These are phyloP conservation scores for Gymnoscelis rufifasciata DNA, from an alignment of 2,888 invertebrate genomes.

Conservation along the genomic window DNA sequence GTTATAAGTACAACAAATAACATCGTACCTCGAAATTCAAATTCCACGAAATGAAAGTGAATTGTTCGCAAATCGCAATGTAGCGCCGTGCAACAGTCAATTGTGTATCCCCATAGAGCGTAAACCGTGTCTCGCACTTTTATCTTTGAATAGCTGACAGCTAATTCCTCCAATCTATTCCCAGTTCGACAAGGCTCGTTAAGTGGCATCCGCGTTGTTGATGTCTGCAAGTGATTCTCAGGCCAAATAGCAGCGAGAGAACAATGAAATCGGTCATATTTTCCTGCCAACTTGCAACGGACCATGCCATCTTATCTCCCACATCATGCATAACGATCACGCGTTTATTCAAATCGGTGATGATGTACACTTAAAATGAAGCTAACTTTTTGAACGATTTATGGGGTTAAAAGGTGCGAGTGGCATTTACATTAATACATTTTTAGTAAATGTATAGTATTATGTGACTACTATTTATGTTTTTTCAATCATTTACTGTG, in stretches of 20 bases:
- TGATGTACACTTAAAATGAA: constrained; percentile 63
- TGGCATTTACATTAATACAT: no score
- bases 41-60: constrained; percentile 13
- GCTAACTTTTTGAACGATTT: constrained; percentile 59
- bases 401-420: constrained; percentile 28
- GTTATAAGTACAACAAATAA: no score
- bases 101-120: constrained; percentile 48
- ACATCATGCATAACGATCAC: constrained; percentile 70
- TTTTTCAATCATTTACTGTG: no score
- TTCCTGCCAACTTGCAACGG: constrained; percentile 70
- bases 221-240: constrained; percentile 77
- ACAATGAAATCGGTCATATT: constrained; percentile 79
- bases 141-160: constrained; percentile 69
- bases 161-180: constrained; percentile 72
- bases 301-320: constrained; percentile 69
- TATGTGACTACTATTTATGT: no score
- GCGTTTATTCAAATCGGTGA: constrained; percentile 64
- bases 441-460: no score
- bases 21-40: no score
- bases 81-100: constrained; percentile 46
- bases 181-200: constrained; percentile 77
- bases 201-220: constrained; percentile 72
- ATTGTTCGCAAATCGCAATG: constrained; percentile 5
- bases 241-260: constrained; percentile 63
- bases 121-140: constrained; percentile 50